These are phyloP conservation scores for Frankliniella fusca DNA, from an alignment of 2,888 invertebrate genomes.

Conservation along the genomic window DNA sequence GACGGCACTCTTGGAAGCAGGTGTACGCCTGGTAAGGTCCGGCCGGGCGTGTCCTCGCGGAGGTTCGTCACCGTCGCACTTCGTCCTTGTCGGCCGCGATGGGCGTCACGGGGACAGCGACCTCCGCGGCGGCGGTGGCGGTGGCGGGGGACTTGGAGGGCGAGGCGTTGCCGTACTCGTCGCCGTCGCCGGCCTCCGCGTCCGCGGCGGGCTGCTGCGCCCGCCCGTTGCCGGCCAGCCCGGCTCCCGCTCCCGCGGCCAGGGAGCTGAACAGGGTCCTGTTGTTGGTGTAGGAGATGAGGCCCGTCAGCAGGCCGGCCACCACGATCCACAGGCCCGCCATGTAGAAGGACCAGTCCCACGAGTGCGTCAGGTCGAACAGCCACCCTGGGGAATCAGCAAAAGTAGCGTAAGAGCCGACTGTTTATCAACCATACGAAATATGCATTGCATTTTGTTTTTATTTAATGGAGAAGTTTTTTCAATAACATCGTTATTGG, in stretches of 20 bases:
- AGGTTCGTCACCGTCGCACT: too few relatives aligned
- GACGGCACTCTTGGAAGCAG: too few relatives aligned
- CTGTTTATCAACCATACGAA: too few relatives aligned
- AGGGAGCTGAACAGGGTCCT: slow-evolving; percentile 55
- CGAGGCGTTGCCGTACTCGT: neutral
- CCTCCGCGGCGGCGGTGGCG: neutral
- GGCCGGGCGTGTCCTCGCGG: too few relatives aligned
- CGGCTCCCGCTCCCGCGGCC: neutral
- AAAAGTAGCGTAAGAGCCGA: slow-evolving; percentile 17
- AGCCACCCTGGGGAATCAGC: slow-evolving; percentile 49
- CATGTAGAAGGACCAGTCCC: slow-evolving; percentile 75
- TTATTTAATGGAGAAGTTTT: too few relatives aligned
- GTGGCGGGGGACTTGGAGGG: neutral
- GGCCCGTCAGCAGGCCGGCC: slow-evolving; percentile 65
- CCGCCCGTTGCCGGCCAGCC: neutral
- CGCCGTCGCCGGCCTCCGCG: neutral
- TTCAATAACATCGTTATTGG: too few relatives aligned
- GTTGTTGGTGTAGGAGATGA: slow-evolving; percentile 64
- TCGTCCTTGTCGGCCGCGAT: too few relatives aligned
- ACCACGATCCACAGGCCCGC: slow-evolving; percentile 77
- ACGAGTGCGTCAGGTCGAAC: slow-evolving; percentile 63
- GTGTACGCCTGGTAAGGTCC: too few relatives aligned
- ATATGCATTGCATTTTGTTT: too few relatives aligned
- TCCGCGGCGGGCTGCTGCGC: neutral
- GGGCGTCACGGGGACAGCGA: too few relatives aligned